Evolutionary conservation across 2,797 vertebrate species (phyloP).

Genomic region (Anabas testudineus): DNA sequence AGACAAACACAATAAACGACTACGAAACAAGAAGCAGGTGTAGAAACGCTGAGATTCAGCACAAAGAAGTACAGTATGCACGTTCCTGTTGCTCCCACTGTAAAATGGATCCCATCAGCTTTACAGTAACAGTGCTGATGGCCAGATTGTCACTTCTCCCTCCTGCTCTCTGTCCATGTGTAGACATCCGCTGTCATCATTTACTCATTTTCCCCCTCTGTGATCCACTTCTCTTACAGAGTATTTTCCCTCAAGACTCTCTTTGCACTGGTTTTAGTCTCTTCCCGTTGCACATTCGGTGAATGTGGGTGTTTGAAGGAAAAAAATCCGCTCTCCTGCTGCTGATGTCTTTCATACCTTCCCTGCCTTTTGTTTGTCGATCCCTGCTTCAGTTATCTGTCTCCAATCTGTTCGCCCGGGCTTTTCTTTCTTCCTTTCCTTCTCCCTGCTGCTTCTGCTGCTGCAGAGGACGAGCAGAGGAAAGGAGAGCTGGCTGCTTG

Average conservation of each 20-base stretch:
- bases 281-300: slow-evolving; percentile 42
- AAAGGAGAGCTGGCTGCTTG: slow-evolving; percentile 62
- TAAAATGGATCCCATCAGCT: slow-evolving; percentile 68
- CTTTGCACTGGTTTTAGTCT: slow-evolving; percentile 41
- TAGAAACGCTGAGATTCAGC: not conserved
- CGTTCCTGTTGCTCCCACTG: slow-evolving; percentile 71
- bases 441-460: slow-evolving; percentile 49
- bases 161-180: slow-evolving; percentile 46
- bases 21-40: not conserved
- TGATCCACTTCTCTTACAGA: slow-evolving; percentile 58
- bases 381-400: slow-evolving; percentile 28
- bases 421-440: slow-evolving; percentile 18
- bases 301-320: slow-evolving; percentile 46
- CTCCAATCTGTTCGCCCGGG: slow-evolving; percentile 13
- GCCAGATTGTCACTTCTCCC: slow-evolving; percentile 50
- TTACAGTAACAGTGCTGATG: slow-evolving; percentile 39
- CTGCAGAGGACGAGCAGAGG: slow-evolving; percentile 45
- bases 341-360: slow-evolving; percentile 43
- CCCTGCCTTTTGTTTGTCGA: slow-evolving; percentile 14
- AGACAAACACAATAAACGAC: slow-evolving; percentile 22
- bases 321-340: slow-evolving; percentile 29
- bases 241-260: slow-evolving; percentile 41
- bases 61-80: not conserved
- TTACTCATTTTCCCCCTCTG: slow-evolving; percentile 29
- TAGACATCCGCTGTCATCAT: slow-evolving; percentile 47